phyloP scores from a whole-genome alignment of 2,113 vertebrate genomes.

The Coregonus clupeaformis region DNA sequence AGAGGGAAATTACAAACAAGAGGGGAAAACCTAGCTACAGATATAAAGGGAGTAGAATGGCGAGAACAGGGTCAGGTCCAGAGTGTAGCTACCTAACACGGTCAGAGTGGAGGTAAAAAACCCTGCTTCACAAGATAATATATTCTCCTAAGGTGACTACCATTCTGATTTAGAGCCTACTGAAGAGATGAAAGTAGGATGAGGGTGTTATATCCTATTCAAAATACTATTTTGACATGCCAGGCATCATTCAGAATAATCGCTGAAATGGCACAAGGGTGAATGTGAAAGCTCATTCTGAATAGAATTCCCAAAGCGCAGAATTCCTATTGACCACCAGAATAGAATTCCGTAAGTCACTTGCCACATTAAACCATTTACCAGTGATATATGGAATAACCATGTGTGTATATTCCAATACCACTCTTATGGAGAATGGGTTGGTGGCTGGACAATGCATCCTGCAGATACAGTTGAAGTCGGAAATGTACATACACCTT shows the following conservation, averaged over 20 bases:
- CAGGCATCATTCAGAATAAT: slow-evolving; percentile 31
- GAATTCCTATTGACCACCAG: slow-evolving; percentile 20
- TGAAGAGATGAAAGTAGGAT: slow-evolving; percentile 12
- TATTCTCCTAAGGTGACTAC: neutral
- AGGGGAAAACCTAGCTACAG: slow-evolving; percentile 6
- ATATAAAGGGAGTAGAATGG: slow-evolving; percentile 16
- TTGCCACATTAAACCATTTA: slow-evolving; percentile 6
- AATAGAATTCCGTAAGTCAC: slow-evolving; percentile 25
- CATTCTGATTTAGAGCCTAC: slow-evolving; percentile 15
- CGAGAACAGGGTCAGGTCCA: slow-evolving; percentile 13
- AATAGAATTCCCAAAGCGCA: neutral
- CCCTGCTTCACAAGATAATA: slow-evolving; percentile 6
- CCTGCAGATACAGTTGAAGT: too few species aligned
- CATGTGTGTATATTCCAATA: slow-evolving; percentile 11
- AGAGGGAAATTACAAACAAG: slow-evolving; percentile 34
- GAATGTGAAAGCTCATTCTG: neutral
- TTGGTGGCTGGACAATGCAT: neutral
- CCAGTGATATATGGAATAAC: slow-evolving; percentile 2
- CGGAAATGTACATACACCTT: too few species aligned
- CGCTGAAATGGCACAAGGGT: slow-evolving; percentile 32
- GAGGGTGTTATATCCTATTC: slow-evolving; percentile 23
- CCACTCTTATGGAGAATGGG: slow-evolving; percentile 5
- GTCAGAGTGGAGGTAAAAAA: neutral
- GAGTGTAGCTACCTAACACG: neutral
- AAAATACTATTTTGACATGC: too few species aligned